A percentile compares a stretch with the other conserved stretches of the same genome.
phyloP scores from a whole-genome alignment of 2,797 vertebrate genomes.

The Macropodus opercularis region DNA sequence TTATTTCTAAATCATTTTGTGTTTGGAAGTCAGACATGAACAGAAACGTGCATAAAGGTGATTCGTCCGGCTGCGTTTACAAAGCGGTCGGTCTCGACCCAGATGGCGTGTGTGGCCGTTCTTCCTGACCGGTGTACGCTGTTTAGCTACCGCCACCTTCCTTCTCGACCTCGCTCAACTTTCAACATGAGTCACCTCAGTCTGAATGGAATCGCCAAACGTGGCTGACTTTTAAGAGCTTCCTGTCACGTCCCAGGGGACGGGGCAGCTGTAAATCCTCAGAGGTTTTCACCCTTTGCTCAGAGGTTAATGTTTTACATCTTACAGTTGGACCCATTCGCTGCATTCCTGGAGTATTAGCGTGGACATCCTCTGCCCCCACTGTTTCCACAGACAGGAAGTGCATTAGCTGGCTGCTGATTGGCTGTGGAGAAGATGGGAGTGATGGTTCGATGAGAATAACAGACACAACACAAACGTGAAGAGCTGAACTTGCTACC shows the following conservation, averaged over 20 bases:
- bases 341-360: constrained; percentile 72
- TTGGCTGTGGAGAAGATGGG: constrained; percentile 48
- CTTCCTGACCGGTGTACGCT: neutral
- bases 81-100: no score
- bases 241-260: neutral
- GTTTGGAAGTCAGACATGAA: no score
- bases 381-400: constrained; percentile 69
- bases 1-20: no score
- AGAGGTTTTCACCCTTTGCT: constrained; percentile 4
- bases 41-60: no score
- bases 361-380: constrained; percentile 67
- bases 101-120: no score
- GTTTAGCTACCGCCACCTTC: neutral
- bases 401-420: constrained; percentile 51
- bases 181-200: neutral
- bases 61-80: no score
- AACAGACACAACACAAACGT: constrained; percentile 4
- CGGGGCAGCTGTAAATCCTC: neutral
- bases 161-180: constrained; percentile 8
- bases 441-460: constrained; percentile 51
- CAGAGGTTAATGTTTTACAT: constrained; percentile 54
- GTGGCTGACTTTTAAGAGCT: neutral
- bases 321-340: constrained; percentile 31
- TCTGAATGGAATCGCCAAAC: constrained; percentile 20
- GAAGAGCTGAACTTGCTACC: neutral